Conservation (phyloP, 2,888 invertebrate genomes). For the Acleris emargana region DNA sequence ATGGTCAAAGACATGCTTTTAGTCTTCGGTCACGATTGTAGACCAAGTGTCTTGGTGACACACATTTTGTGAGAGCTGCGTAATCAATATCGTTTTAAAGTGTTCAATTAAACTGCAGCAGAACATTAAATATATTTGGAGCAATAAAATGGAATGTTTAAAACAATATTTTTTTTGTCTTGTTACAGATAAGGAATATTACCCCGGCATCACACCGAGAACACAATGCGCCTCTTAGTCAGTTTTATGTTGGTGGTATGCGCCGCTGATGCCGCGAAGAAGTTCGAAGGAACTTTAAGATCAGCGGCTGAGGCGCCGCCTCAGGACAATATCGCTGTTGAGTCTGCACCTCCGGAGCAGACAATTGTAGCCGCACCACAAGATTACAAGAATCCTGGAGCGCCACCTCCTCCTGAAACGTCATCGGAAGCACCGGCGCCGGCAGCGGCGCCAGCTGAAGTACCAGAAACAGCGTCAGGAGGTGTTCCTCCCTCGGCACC, state of each 20-base stretch:
- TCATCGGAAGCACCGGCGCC: constrained; percentile 50
- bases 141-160: background rate
- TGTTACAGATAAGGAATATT: constrained; percentile 79
- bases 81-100: constrained; percentile 36
- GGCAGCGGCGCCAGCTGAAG: constrained; percentile 51
- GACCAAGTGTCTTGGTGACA: constrained; percentile 44
- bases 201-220: constrained; percentile 70
- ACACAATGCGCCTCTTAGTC: constrained; percentile 75
- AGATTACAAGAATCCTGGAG: constrained; percentile 73
- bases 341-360: constrained; percentile 73
- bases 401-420: constrained; percentile 60
- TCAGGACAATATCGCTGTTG: constrained; percentile 77
- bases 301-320: constrained; percentile 78
- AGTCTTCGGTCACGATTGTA: constrained; percentile 48
- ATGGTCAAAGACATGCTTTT: constrained; percentile 44
- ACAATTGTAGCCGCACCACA: constrained; percentile 74
- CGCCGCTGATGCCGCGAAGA: constrained; percentile 75
- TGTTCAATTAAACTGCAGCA: constrained; percentile 5
- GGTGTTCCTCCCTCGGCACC: constrained; percentile 78
- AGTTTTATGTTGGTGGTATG: constrained; percentile 74
- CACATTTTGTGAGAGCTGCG: constrained; percentile 46
- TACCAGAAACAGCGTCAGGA: constrained; percentile 76
- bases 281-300: constrained; percentile 76
- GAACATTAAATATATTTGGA: background rate
- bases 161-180: constrained; percentile 53